These are phyloP conservation scores for Piaya cayana DNA, from an alignment of 2,113 vertebrate species.

Conservation along the genomic window DNA sequence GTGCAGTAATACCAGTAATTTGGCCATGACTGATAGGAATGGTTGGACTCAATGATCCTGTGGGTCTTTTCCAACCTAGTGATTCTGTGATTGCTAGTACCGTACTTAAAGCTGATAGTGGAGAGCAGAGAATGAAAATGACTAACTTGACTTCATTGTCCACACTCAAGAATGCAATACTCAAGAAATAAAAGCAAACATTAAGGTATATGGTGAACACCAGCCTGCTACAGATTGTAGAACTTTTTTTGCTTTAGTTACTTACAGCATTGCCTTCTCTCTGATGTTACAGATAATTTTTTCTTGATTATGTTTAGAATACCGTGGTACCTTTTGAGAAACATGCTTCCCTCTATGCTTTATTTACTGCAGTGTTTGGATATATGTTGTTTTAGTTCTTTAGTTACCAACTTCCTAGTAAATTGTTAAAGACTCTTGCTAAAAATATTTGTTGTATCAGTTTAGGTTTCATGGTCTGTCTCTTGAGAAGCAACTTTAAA, in stretches of 20 bases:
- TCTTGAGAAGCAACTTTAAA: not conserved
- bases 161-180: not conserved
- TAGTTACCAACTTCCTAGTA: not conserved
- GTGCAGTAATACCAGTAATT: not conserved
- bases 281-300: not conserved
- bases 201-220: not conserved
- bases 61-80: too few species aligned
- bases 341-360: not conserved
- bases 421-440: not conserved
- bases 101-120: not conserved
- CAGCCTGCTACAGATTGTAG: not conserved
- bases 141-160: not conserved
- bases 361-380: not conserved
- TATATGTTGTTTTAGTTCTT: not conserved
- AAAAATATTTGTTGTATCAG: not conserved
- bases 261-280: not conserved
- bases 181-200: not conserved
- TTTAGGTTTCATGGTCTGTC: not conserved
- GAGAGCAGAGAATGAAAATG: not conserved
- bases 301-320: not conserved
- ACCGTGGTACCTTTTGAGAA: not conserved
- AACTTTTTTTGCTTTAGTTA: not conserved
- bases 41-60: too few species aligned
- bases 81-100: not conserved
- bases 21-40: too few species aligned